Evolutionary conservation across 2,113 vertebrate species (phyloP).

Genomic region (Aspiorhynchus laticeps): DNA sequence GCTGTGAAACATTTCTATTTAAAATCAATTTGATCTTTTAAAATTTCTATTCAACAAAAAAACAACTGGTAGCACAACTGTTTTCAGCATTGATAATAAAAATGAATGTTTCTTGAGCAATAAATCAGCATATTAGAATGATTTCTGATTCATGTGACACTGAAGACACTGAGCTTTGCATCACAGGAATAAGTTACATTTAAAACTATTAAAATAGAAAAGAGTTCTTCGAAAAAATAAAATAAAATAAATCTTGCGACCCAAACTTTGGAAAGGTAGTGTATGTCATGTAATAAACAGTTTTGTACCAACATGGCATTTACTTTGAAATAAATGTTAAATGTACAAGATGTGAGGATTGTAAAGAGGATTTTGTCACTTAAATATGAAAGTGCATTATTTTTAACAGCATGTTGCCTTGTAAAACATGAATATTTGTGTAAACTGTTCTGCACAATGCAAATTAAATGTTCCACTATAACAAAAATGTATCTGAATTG

Average conservation of each 20-base stretch:
- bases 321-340: background rate
- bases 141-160: background rate
- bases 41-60: background rate
- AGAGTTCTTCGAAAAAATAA: background rate
- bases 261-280: background rate
- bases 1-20: background rate
- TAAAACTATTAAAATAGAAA: background rate
- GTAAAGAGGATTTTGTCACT: background rate
- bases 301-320: constrained; percentile 15
- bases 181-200: background rate
- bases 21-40: background rate
- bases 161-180: background rate
- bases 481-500: background rate
- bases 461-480: constrained; percentile 5
- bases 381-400: background rate
- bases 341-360: background rate
- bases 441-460: constrained; percentile 14
- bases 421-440: constrained; percentile 27
- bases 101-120: background rate
- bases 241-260: background rate
- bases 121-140: background rate
- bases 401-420: constrained; percentile 38
- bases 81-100: background rate
- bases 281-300: background rate
- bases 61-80: too few species aligned